Percentiles rank a stretch among this genome's conserved stretches.
These are phyloP conservation scores for Grallaria varia DNA, from an alignment of 2,113 vertebrate species.

Conservation along the genomic window DNA sequence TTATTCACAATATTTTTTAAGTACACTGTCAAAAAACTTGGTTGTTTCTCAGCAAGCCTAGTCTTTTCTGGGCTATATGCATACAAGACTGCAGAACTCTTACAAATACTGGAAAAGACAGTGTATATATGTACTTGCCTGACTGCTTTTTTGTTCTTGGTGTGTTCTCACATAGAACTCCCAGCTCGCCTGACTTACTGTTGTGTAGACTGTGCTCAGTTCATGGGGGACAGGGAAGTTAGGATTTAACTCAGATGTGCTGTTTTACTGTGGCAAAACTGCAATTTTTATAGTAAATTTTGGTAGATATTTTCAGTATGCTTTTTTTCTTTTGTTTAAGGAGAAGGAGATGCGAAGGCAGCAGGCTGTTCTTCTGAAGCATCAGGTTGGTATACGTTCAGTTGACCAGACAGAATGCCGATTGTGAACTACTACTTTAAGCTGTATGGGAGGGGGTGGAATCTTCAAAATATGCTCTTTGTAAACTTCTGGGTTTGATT, in stretches of 20 bases:
- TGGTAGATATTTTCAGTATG: neutral
- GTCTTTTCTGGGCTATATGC: neutral
- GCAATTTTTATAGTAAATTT: neutral
- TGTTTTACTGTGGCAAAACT: neutral
- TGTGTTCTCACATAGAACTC: neutral
- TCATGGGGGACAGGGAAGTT: neutral
- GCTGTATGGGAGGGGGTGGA: neutral
- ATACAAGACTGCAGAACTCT: neutral
- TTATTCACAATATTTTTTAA: neutral
- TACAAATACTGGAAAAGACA: neutral
- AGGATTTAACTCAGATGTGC: neutral
- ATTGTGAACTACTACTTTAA: constrained; percentile 39
- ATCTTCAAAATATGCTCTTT: constrained; percentile 30
- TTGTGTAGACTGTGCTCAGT: neutral
- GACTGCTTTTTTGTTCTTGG: neutral
- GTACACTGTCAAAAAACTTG: neutral
- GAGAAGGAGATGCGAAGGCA: constrained; percentile 92
- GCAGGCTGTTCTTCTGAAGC: constrained; percentile 90
- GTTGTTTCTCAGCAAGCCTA: neutral
- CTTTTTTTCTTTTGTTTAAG: constrained; percentile 76
- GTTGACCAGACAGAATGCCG: neutral
- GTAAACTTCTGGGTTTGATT: constrained; percentile 59
- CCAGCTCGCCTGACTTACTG: neutral
- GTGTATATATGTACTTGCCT: neutral
- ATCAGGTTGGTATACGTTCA: constrained; percentile 82